Evolutionary conservation across 1,140 invertebrate species (phyloP), one percentile per base, ranked within the genome.

Genomic region (Fopius arisanus): DNA sequence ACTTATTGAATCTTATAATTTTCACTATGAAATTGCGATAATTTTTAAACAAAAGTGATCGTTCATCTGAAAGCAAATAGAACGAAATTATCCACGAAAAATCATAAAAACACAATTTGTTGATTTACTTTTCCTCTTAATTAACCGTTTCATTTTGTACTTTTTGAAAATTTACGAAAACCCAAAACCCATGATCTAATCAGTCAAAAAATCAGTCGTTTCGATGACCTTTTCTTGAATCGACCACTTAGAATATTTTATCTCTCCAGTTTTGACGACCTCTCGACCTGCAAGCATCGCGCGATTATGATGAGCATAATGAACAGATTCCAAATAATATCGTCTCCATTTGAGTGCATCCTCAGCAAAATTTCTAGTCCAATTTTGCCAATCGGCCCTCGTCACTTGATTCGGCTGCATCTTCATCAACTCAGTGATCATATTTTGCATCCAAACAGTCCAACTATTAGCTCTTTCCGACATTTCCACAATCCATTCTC

Each of bases 291-390:
- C 16, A 12, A 80, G 41, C 80, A 80, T 80, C 26, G 77, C 79
- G 0, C 41, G n/a, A 43, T 82, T 79, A 67, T 78, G 76, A 72
- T 82, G 73, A 16, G 76, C 76, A n/a, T 81, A 74, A 41, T 84
- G 78, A n/a, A 78, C 10, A 2, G 78, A 72, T 67, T 85, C 75
- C 1, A 81, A n/a, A 66, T 84, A 78, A 23, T 31, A 79, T 29
- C 75, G 41, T 66, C 79, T 73, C 75, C 78, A 86, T 0, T 73
- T 68, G 1, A 80, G 5, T 14, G 78, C 79, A 67, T 79, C 78
- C 16, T 29, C 73, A 1, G 79, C 74, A n/a, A 83, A 70, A 16
- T 77, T 73, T 16, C 75, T 72, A 0, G 80, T 80, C 81, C 82
- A 87, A 14, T 79, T 72, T 2, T 75, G 43, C 78, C 76, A 82